A percentile compares a stretch with the other conserved stretches of the same genome.
Conservation (phyloP, 2,888 invertebrate species). For the Drosophila helvetica region DNA sequence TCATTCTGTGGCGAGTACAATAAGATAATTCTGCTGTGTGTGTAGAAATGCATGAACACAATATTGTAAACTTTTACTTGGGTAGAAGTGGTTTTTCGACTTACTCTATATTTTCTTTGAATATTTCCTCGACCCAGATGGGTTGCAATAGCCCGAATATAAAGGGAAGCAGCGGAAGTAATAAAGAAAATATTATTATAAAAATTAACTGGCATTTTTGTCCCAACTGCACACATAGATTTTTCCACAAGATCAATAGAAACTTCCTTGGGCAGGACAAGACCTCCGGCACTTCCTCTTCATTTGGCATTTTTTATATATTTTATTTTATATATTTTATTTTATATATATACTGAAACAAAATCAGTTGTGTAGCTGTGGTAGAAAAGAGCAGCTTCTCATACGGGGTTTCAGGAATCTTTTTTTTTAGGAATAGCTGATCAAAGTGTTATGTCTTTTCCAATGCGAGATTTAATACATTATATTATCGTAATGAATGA, state of each 20-base stretch:
- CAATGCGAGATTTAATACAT: too few relatives aligned
- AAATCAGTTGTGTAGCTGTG: too few relatives aligned
- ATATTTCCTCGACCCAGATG: neutral
- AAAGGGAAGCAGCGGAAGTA: neutral
- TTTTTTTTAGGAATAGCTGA: neutral
- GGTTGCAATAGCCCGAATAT: too few relatives aligned
- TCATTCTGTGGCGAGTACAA: neutral
- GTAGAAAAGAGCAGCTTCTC: too few relatives aligned
- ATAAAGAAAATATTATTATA: neutral
- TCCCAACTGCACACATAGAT: neutral
- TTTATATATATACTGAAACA: neutral
- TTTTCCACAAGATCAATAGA: conserved; percentile 11
- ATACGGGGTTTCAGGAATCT: too few relatives aligned
- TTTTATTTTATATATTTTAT: too few relatives aligned
- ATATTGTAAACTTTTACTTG: neutral
- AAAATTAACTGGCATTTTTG: neutral
- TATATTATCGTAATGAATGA: neutral
- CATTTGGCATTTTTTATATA: too few relatives aligned
- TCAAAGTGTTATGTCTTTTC: neutral
- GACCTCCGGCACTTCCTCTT: neutral
- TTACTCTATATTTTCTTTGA: too few relatives aligned
- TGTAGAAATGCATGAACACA: neutral
- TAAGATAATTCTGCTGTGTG: neutral
- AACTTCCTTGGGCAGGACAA: neutral
- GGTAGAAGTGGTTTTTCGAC: neutral